Conservation (phyloP, 1,140 invertebrate species). For the Hypsibius dujardini region DNA sequence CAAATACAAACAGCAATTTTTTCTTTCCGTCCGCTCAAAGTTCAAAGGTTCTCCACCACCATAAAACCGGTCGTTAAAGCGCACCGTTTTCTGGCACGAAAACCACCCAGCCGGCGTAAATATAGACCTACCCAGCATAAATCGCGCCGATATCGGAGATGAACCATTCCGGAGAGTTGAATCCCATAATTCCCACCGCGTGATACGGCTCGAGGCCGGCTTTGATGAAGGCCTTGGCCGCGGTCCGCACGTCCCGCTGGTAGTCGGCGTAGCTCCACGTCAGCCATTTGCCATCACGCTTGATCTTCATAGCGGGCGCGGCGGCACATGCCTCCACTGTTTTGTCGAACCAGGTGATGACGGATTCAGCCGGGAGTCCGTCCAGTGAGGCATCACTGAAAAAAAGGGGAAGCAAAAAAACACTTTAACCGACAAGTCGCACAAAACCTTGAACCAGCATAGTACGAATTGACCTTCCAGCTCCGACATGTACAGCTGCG, state of each 20-base stretch:
- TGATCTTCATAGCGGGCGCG: slow-evolving; percentile 46
- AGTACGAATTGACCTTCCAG: too few species aligned
- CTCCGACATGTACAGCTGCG: too few species aligned
- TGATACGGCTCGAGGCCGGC: slow-evolving; percentile 59
- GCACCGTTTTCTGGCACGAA: too few species aligned
- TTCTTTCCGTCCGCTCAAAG: too few species aligned
- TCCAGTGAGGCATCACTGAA: neutral
- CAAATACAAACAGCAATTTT: too few species aligned
- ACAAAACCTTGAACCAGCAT: neutral
- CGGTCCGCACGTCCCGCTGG: slow-evolving; percentile 47
- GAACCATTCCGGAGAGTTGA: slow-evolving; percentile 80
- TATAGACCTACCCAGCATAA: slow-evolving; percentile 56
- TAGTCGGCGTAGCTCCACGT: slow-evolving; percentile 62
- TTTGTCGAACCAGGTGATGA: slow-evolving; percentile 51
- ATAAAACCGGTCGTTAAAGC: too few species aligned
- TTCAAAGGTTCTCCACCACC: too few species aligned
- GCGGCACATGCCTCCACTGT: slow-evolving; percentile 49
- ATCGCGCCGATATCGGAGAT: slow-evolving; percentile 67
- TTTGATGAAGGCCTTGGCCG: slow-evolving; percentile 69
- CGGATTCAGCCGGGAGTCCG: slow-evolving; percentile 35
- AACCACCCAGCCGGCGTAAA: too few species aligned
- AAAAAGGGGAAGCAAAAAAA: neutral
- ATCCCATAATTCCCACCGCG: slow-evolving; percentile 69
- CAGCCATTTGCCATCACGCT: slow-evolving; percentile 39
- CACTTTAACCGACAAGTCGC: neutral